Evolutionary conservation across 2,797 vertebrate species (phyloP), one percentile per base, ranked within the genome.

Genomic region (Tolypeutes matacus): DNA sequence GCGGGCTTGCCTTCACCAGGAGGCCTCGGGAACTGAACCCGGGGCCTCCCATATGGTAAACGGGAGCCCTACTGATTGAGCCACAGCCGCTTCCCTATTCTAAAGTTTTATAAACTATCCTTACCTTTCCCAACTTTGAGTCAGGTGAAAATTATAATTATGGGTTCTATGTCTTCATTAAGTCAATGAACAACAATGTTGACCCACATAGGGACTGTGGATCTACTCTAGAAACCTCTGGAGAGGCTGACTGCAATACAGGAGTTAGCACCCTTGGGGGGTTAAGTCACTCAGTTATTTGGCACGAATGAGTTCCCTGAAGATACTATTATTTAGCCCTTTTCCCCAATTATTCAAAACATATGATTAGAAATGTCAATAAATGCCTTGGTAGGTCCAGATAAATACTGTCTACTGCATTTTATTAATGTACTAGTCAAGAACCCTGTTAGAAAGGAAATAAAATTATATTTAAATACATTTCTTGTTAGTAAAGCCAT

Each of bases 341-440:
- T 84, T 83, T 42, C 21, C n/a, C 46, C 15, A 31, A 36, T 70
- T 91, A 67, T 56, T 80, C 34, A 18, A 94, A 92, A 12, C 70
- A 49, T 36, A 76, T 29, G 14, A 85, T 67, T 10, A 89, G 67
- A 95, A 95, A 78, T 85, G n/a, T 77, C 67, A 94, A 5, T 70
- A 90, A 87, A 87, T 88, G 31, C 15, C 12, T 72, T 81, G 3
- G 27, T 77, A 21, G 46, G 39, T 20, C 31, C 31, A 70, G 75
- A 75, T 70, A 89, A 86, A 76, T 70, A 81, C 27, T 76, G 9
- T 36, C 49, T 82, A 85, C n/a, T 94, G 29, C 5, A 87, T 88
- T 81, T 91, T 56, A 82, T 70, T 85, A 69, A 49, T n/a, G 1
- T 49, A 73, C 18, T 69, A 88, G 27, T 8, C 53, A 83, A 78